Base-by-base conservation (phyloP, 2,113 vertebrate genomes). In the Natator depressus region DNA sequence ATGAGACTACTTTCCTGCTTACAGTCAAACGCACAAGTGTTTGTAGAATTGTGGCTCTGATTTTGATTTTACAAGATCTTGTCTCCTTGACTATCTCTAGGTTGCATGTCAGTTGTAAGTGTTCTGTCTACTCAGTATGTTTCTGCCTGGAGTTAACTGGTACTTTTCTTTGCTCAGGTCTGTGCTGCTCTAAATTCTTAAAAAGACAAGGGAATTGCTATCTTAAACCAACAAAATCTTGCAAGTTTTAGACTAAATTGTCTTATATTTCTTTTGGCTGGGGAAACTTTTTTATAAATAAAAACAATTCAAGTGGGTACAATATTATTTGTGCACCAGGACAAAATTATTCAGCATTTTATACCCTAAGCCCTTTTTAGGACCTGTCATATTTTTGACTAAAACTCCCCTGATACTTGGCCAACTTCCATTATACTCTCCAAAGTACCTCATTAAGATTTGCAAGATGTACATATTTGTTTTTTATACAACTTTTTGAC, bases 401-500 rank as follows among this genome's bases (percentile, higher is more conserved):
- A 51, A 81, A 81, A 55, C 27, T 75, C 93, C 59, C 93, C 51
- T 85, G 91, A 85, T 80, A 27, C 84, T 85, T 80, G 13, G 27
- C 42, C 6, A 84, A 90, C 27, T 54, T 87, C 65, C 79, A 88
- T 92, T 92, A 89, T 89, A 94, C 93, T 57, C 49, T 46, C 65
- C 38, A 76, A 87, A 93, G 46, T 81, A 11, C 84, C 93, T 87
- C 84, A 88, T 88, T 92, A 92, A 94, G 50, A 17, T 20, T 80
- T 95, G 57, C 16, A 87, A 91, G 87, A 93, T 59, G 53, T 79
- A 89, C 0, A 0, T 14, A 10, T 91, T 93, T 97, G 91, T 94
- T 94, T 95, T 94, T 95, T 82, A 90, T 78, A 91, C 84, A 50
- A 46, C 91, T 76, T 85, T 94, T 76, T 91, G 46, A 90, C 95